phyloP scores from a whole-genome alignment of 2,797 vertebrate species.

The Coregonus suidteri region DNA sequence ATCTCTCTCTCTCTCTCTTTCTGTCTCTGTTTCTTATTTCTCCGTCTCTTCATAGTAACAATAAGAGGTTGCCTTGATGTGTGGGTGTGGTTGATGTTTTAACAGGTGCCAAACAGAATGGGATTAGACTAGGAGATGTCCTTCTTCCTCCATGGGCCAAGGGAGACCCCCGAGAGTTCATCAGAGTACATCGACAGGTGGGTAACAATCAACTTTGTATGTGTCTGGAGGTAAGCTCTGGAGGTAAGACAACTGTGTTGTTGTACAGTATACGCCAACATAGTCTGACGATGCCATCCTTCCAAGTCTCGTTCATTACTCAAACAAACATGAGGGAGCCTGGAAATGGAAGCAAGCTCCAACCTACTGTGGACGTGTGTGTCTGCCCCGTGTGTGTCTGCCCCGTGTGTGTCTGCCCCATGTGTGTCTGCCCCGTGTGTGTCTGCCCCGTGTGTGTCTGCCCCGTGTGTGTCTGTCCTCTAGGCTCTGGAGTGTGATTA shows the following conservation, averaged over 20 bases:
- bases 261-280: too few species aligned
- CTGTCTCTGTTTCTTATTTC: background rate
- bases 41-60: background rate
- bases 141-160: slow-evolving; percentile 94
- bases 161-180: slow-evolving; percentile 88
- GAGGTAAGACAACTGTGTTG: too few species aligned
- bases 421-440: background rate
- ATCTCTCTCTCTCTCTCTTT: too few species aligned
- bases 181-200: slow-evolving; percentile 92
- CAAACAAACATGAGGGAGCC: too few species aligned
- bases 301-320: too few species aligned
- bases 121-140: slow-evolving; percentile 82
- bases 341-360: too few species aligned
- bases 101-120: background rate
- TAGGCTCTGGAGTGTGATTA: slow-evolving; percentile 98
- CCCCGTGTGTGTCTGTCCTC: background rate
- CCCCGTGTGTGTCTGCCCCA: background rate
- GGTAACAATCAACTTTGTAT: background rate
- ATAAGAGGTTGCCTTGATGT: background rate
- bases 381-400: background rate
- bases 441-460: background rate
- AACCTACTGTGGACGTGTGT: too few species aligned
- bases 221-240: too few species aligned
- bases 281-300: too few species aligned
- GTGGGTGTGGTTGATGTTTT: background rate